Base-by-base conservation (phyloP, 2,113 vertebrate species). In the Nyctibius bracteatus region DNA sequence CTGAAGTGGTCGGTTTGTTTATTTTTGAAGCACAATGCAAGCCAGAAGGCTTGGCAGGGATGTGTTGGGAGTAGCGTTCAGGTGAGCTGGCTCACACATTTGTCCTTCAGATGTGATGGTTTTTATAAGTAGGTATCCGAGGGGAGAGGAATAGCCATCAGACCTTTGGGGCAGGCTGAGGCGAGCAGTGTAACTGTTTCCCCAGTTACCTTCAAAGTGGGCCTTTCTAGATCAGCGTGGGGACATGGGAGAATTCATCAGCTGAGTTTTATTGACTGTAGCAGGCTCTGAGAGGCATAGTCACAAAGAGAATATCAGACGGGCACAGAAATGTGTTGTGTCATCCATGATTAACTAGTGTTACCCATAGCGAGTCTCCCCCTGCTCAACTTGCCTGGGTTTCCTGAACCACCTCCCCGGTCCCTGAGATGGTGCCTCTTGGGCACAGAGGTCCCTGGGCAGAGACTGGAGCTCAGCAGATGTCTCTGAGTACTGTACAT, bases 321-420 rank as follows among this genome's bases (percentile, higher is more conserved):
- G 0, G 27, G 47, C 16, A 18, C 25, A 59, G 59, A 51, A 58
- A 41, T 6, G 5, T 30, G 23, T 6, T 0, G 0, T 54, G 41
- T 35, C 24, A 18, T 2, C 37, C 12, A 1, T 39, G 37, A 44
- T 21, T 39, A 71, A 62, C 27, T 10, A 58, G 12, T 0, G 1
- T 54, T 83, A 66, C 24, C 54, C 12, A 1, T 19, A 33, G 17
- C 7, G 20, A 18, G 8, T 59, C 14, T 77, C 3, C 5, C 16
- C 23, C 5, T 27, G 2, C 37, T 85, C 61, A 63, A 33, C 54
- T 72, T 7, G 2, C 62, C 23, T 31, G 41, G 41, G 20, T 23
- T 23, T 57, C 17, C 37, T 0, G 1, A 57, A 4, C 8, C 19
- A 33, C 21, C 22, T 78, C 44, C 30, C 30, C 14, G 37, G 9